Conservation (phyloP, 2,113 vertebrate genomes). For the Pelecanoides urinatrix region DNA sequence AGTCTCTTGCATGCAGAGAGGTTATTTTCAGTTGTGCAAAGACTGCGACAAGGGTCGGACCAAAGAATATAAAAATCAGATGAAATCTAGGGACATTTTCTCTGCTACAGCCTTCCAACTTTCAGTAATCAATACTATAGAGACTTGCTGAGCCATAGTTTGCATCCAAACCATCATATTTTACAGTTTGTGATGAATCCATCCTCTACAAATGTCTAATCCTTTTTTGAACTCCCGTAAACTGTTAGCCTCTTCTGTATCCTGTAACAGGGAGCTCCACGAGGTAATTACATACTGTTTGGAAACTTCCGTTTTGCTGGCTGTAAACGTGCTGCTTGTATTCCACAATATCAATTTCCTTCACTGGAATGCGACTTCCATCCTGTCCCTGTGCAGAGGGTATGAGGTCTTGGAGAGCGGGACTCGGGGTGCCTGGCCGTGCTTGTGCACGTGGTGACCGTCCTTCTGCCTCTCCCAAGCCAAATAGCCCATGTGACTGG, state of each 20-base stretch:
- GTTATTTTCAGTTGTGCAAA: neutral
- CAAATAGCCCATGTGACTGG: accelerated
- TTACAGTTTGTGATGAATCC: neutral
- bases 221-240: neutral
- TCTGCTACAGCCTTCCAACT: neutral
- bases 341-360: neutral
- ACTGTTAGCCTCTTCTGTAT: neutral
- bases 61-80: neutral
- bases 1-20: neutral
- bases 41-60: neutral
- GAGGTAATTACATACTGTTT: neutral
- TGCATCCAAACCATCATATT: neutral
- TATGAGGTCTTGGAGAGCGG: accelerated
- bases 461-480: neutral
- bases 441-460: accelerated
- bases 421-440: neutral
- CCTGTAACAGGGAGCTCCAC: neutral
- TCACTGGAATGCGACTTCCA: neutral
- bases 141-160: neutral
- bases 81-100: neutral
- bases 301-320: neutral
- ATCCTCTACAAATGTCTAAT: neutral
- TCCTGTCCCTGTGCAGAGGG: neutral
- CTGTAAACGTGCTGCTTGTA: neutral
- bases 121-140: neutral